Evolutionary conservation across 1,140 invertebrate genomes (phyloP).

Genomic region (Macrobrachium nipponense): DNA sequence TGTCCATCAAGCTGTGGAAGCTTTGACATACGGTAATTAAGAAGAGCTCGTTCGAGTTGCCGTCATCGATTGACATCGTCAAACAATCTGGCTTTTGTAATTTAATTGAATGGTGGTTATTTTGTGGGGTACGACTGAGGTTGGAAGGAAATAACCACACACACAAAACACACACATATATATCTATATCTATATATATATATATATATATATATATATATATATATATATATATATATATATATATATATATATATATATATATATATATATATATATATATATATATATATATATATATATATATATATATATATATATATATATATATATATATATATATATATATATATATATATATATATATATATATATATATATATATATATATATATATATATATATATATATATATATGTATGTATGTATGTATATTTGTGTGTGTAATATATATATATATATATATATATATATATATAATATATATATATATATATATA

Average conservation of each 20-base stretch:
- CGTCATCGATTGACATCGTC: too few relatives aligned
- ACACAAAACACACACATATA: too few relatives aligned
- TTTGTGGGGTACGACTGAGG: too few relatives aligned
- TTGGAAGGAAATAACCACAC: too few relatives aligned
- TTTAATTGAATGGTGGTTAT: too few relatives aligned
- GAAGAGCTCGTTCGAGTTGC: too few relatives aligned
- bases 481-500: neutral
- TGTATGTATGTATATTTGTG: slow-evolving; percentile 1
- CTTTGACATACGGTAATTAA: too few relatives aligned
- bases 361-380: slow-evolving; percentile 20
- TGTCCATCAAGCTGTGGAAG: too few relatives aligned
- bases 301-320: slow-evolving; percentile 20
- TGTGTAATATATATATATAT: slow-evolving; percentile 9
- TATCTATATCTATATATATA: too few relatives aligned
- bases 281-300: neutral
- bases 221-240: neutral
- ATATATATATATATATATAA: neutral
- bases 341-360: slow-evolving; percentile 2
- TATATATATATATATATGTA: slow-evolving; percentile 12
- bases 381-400: slow-evolving; percentile 17
- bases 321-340: slow-evolving; percentile 20
- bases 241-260: neutral
- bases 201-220: neutral
- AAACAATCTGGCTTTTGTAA: too few relatives aligned
- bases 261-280: neutral